phyloP scores from a whole-genome alignment of 2,113 vertebrate genomes.

The Chionis minor region DNA sequence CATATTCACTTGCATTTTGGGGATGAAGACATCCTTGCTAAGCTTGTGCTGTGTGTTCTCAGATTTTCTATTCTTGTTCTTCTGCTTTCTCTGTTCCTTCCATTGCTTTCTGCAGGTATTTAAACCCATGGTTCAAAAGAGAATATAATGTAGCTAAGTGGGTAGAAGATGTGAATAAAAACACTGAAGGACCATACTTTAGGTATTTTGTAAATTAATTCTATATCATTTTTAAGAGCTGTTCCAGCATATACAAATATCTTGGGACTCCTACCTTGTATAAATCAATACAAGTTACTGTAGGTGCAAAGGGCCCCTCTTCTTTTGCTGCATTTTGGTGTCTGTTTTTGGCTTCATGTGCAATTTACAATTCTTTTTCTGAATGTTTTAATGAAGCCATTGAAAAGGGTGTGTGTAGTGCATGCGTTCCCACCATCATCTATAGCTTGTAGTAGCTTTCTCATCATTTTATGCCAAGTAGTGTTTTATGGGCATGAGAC shows the following conservation, averaged over 20 bases:
- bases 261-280: slow-evolving; percentile 74
- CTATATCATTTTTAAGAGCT: slow-evolving; percentile 76
- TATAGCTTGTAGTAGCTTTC: slow-evolving; percentile 79
- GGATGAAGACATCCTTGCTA: slow-evolving; percentile 85
- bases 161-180: slow-evolving; percentile 99
- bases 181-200: slow-evolving; percentile 98
- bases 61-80: slow-evolving; percentile 88
- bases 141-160: slow-evolving; percentile 99
- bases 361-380: slow-evolving; percentile 70
- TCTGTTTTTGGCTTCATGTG: slow-evolving; percentile 73
- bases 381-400: slow-evolving; percentile 78
- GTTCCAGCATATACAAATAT: slow-evolving; percentile 73
- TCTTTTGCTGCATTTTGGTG: slow-evolving; percentile 77
- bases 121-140: slow-evolving; percentile 99
- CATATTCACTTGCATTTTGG: slow-evolving; percentile 82
- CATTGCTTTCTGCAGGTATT: slow-evolving; percentile 98
- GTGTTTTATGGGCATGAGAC: slow-evolving; percentile 75
- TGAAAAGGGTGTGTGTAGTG: slow-evolving; percentile 73
- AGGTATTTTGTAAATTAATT: slow-evolving; percentile 93
- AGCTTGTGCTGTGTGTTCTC: slow-evolving; percentile 92
- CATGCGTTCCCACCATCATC: slow-evolving; percentile 76
- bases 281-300: slow-evolving; percentile 77
- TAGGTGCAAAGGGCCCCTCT: slow-evolving; percentile 70
- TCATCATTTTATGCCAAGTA: slow-evolving; percentile 79
- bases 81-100: slow-evolving; percentile 90